Base-by-base conservation (phyloP, 2,797 vertebrate species). In the Ambastaia sidthimunki region DNA sequence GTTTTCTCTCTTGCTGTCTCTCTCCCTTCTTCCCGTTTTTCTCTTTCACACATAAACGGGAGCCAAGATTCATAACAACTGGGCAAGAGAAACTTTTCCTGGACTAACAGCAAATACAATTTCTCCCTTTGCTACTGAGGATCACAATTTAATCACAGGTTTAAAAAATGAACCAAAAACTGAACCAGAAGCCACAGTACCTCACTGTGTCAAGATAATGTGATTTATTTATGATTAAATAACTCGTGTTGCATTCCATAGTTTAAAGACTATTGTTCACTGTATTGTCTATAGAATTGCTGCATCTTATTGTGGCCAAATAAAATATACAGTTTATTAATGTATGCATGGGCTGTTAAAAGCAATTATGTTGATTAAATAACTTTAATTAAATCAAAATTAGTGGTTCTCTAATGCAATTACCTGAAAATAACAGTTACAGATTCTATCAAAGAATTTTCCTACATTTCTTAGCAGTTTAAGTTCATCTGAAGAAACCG, bases 361-460 rank as follows among this genome's bases (percentile, higher is more conserved):
- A 44, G 81, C 54, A 82, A 78, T 23, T 69, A 15, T 25, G 55
- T 34, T 83, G 76, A 84, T 86, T 83, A 21, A 76, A 86, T 83
- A 80, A 82, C 74, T n/a, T 11, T 41, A 55, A 70, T 75, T 70
- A 82, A 65, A 70, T 73, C 77, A 69, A 59, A 79, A 84, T 67
- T 50, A 63, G 15, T n/a, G n/a, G 48, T 1, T 37, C 23, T 81
- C 28, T 83, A 83, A 84, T 86, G 67, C 55, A 82, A 81, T 84
- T 71, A 50, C 76, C 76, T 55, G 57, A 62, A 83, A 86, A 82
- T 81, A 81, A 80, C 31, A 70, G 31, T 34, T 72, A 72, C 65
- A 28, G 15, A 59, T 70, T 52, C 71, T 37, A 31, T 21, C 23
- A 54, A n/a, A 75, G 23, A 31, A 7, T 23, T 19, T 3, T 68